Percentiles rank a stretch among this genome's conserved stretches.
These are phyloP conservation scores for Meta bourneti DNA, from an alignment of 2,888 invertebrate species.

Conservation along the genomic window DNA sequence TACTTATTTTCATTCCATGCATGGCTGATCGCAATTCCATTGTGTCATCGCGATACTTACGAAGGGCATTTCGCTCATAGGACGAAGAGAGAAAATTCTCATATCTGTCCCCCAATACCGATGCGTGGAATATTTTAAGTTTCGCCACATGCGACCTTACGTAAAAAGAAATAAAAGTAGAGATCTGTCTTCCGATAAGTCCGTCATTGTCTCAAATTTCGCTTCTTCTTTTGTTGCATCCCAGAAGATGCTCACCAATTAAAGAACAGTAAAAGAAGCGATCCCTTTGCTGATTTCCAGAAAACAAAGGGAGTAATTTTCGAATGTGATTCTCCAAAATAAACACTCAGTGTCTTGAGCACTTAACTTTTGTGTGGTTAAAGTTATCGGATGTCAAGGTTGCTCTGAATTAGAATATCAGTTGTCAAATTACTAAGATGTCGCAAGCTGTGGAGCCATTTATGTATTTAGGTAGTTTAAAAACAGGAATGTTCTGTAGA, in stretches of 20 bases:
- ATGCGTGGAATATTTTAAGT: slow-evolving; percentile 53
- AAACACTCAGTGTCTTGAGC: slow-evolving; percentile 28
- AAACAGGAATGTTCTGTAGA: too few species aligned
- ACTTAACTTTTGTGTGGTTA: slow-evolving; percentile 35
- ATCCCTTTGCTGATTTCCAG: slow-evolving; percentile 35
- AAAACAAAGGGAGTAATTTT: slow-evolving; percentile 62
- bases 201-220: slow-evolving; percentile 63
- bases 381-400: slow-evolving; percentile 54
- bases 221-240: slow-evolving; percentile 45
- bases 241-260: slow-evolving; percentile 61
- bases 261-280: slow-evolving; percentile 66
- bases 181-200: slow-evolving; percentile 68
- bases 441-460: slow-evolving; percentile 13
- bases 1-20: slow-evolving; percentile 37
- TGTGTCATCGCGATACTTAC: slow-evolving; percentile 43
- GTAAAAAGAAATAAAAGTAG: slow-evolving; percentile 35
- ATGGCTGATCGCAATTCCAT: slow-evolving; percentile 50
- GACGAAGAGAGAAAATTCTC: slow-evolving; percentile 36
- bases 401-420: neutral
- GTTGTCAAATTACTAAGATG: slow-evolving; percentile 6
- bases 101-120: slow-evolving; percentile 19
- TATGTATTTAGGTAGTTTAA: too few species aligned
- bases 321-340: slow-evolving; percentile 30
- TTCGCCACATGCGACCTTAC: slow-evolving; percentile 62
- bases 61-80: slow-evolving; percentile 57